Base-by-base conservation (phyloP, 2,113 vertebrate genomes). In the Riparia riparia region DNA sequence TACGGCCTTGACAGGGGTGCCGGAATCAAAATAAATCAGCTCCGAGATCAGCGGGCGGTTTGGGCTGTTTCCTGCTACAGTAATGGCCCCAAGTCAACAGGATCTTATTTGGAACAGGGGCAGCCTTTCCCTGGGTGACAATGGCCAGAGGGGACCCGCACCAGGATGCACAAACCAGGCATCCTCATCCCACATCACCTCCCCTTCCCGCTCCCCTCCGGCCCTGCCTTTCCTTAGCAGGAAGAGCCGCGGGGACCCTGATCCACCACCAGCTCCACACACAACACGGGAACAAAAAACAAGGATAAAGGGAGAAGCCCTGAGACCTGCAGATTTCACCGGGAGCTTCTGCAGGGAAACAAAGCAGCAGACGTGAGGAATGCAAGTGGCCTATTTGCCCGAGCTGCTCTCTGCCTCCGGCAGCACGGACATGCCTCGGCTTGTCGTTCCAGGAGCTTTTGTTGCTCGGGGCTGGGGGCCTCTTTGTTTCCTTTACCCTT, bases 351-450 rank as follows among this genome's bases (percentile, higher is more conserved):
- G 94, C 56, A 25, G 51, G 92, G 63, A 90, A 94, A 96, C 96
- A 96, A 96, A 96, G 96, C 95, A 61, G 89, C 91, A 91, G 96
- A 86, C 95, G 70, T 78, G 88, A 95, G 93, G 95, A 95, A 96
- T 96, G 94, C 91, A 44, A 94, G 37, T 60, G 95, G 72, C 93
- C 95, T 94, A 81, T 94, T 86, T 88, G 97, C 87, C 63, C 49
- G 9, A 64, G 88, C 93, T 80, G 92, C 65, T 72, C 90, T 66
- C 28, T 70, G 96, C 96, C 95, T 89, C 58, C 37, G 92, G 93
- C 93, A 31, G 79, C 58, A 22, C 37, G 66, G 94, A 96, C 91
- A 54, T 89, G 97, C 81, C 93, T 89, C 54, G 7, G 92, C 97
- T 89, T 96, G 96, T 90, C 77, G 65, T 70, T 95, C 60, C 93